Conservation (phyloP, 1,140 invertebrate genomes). For the Drosophila burlai region DNA sequence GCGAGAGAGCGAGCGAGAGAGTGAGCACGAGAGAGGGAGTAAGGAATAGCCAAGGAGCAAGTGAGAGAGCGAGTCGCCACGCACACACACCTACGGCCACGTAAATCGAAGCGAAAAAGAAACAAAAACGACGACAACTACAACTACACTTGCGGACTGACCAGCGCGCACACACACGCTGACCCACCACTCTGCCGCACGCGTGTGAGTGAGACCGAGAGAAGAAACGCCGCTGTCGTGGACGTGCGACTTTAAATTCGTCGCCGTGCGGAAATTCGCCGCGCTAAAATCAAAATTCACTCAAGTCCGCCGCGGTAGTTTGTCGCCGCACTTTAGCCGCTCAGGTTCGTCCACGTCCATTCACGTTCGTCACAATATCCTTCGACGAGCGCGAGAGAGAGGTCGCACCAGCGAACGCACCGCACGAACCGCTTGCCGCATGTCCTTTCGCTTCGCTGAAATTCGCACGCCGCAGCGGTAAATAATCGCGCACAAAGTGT, state of each 20-base stretch:
- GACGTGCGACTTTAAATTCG: constrained; percentile 65
- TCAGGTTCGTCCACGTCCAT: constrained; percentile 62
- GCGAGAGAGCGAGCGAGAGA: constrained; percentile 43
- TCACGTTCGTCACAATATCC: constrained; percentile 58
- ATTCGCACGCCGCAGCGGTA: constrained; percentile 36
- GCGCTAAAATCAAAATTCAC: constrained; percentile 84
- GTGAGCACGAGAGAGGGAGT: constrained; percentile 18
- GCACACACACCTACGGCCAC: constrained; percentile 33
- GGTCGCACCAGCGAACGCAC: constrained; percentile 17
- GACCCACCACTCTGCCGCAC: constrained; percentile 34
- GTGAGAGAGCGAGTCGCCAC: constrained; percentile 42
- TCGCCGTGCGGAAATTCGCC: constrained; percentile 80
- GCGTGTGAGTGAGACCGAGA: constrained; percentile 39
- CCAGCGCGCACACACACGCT: constrained; percentile 52
- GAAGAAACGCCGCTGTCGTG: constrained; percentile 58
- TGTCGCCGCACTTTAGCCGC: constrained; percentile 79
- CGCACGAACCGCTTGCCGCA: constrained; percentile 30
- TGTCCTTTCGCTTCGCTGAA: constrained; percentile 31
- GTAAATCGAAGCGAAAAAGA: constrained; percentile 50
- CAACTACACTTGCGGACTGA: constrained; percentile 64
- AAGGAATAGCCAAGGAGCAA: constrained; percentile 37
- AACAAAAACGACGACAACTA: constrained; percentile 53
- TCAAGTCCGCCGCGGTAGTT: constrained; percentile 79
- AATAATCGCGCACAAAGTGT: constrained; percentile 33
- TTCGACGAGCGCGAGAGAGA: constrained; percentile 67